These are phyloP conservation scores for Scylla paramamosain DNA, from an alignment of 1,140 invertebrate genomes.

Conservation along the genomic window DNA sequence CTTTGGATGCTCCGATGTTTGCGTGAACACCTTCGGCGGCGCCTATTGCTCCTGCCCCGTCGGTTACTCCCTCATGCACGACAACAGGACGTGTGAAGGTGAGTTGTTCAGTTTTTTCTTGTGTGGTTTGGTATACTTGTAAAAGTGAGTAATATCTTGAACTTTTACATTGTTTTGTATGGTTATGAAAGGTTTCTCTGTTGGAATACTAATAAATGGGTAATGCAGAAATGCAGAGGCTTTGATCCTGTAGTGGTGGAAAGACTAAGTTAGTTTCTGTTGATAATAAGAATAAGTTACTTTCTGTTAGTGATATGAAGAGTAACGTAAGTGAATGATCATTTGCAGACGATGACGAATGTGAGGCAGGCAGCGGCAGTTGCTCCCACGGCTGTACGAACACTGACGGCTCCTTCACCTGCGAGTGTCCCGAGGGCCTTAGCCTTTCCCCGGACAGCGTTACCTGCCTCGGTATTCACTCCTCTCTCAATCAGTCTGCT, in stretches of 20 bases:
- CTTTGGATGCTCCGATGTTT: conserved; percentile 84
- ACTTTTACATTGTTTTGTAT: not conserved
- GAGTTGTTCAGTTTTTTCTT: conserved; percentile 59
- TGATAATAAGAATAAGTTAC: too few species aligned
- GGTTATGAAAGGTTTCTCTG: not conserved
- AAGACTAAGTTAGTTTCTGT: too few species aligned
- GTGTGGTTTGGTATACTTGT: not conserved
- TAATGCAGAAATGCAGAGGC: too few species aligned
- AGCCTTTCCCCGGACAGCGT: conserved; percentile 51
- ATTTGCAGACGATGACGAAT: conserved; percentile 78
- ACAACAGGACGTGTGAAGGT: conserved; percentile 83
- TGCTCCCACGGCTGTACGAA: conserved; percentile 82
- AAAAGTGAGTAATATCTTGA: not conserved
- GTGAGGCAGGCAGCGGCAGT: conserved; percentile 80
- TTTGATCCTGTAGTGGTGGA: too few species aligned
- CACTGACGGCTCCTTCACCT: conserved; percentile 82
- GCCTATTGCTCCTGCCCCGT: conserved; percentile 84
- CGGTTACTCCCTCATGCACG: conserved; percentile 73
- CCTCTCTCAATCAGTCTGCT: not conserved
- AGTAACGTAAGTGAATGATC: not conserved
- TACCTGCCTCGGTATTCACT: conserved; percentile 29
- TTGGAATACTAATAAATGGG: too few species aligned
- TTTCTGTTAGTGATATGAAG: too few species aligned
- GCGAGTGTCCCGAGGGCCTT: conserved; percentile 80
- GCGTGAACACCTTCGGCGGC: conserved; percentile 81